phyloP scores from a whole-genome alignment of 2,113 vertebrate species.

The Misgurnus mizolepis region DNA sequence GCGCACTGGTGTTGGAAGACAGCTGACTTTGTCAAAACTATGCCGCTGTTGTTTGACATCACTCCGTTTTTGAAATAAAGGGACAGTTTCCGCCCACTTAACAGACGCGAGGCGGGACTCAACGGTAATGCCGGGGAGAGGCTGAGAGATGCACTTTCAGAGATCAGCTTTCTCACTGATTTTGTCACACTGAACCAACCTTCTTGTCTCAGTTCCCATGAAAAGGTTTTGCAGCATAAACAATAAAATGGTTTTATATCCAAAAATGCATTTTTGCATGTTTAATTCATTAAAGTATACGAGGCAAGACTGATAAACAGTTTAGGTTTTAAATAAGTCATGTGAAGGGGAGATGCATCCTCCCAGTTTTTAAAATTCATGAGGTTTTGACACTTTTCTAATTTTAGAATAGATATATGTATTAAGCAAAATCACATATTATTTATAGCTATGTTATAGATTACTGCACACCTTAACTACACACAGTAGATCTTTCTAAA shows the following conservation, averaged over 20 bases:
- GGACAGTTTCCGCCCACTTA: conserved; percentile 60
- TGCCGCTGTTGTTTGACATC: conserved; percentile 60
- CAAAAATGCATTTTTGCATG: background rate
- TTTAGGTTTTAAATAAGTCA: background rate
- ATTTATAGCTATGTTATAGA: too few species aligned
- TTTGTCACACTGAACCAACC: background rate
- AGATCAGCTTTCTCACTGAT: conserved; percentile 7
- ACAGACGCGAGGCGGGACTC: conserved; percentile 63
- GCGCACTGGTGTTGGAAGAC: background rate
- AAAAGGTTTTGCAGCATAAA: background rate
- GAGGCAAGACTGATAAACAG: background rate
- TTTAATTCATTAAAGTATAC: background rate
- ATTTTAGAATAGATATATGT: too few species aligned
- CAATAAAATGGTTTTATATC: background rate
- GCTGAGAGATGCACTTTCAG: conserved; percentile 15
- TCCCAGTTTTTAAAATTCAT: background rate
- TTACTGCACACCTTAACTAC: too few species aligned
- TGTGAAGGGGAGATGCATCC: background rate
- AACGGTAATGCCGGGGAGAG: conserved; percentile 29
- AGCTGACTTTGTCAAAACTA: conserved; percentile 53
- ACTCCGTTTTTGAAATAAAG: conserved; percentile 63
- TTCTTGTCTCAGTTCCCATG: background rate
- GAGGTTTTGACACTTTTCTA: too few species aligned
- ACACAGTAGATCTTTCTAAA: too few species aligned
- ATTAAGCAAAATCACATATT: too few species aligned